Evolutionary conservation across 2,113 vertebrate species (phyloP), one percentile per base, ranked within the genome.

Genomic region (Diadophis punctatus): DNA sequence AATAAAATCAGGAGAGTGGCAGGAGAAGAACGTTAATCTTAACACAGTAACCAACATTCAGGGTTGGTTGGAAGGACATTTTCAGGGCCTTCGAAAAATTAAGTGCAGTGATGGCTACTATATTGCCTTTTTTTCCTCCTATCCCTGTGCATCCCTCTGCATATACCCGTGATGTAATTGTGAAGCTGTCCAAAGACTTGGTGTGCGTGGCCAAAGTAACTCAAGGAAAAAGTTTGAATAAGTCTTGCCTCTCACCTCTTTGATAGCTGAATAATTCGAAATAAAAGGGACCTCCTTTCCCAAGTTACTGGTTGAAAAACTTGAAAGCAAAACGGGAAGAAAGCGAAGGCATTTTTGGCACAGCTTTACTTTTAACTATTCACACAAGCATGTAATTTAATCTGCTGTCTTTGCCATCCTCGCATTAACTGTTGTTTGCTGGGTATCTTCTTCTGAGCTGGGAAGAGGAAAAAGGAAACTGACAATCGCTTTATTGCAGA

Each of bases 401-500:
- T 87, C 90, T 85, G 30, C 85, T 10, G 49, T 89, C 86, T 93
- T 87, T 53, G 22, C 46, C 58, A 12, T 34, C 93, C 86, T 3
- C 52, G 34, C 39, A 11, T 4, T 60, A 90, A 34, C 48, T 91
- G 25, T 30, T 80, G 43, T 93, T 93, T 90, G 86, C 0, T 86
- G 1, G 4, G 20, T 68, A 7, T 86, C 68, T 20, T 58, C n/a
- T 58, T 86, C 55, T 86, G 92, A 90, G 30, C 23, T 60, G 86
- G 51, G 30, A n/a, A 93, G 92, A 90, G 25, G 39, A 51, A 93
- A 90, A 92, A 56, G 2, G 25, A 90, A 90, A 86, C 34, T 91
- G 94, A 92, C 90, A 95, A 92, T 80, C 80, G 43, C 30, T 53
- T 96, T 93, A 94, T 95, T 93, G 86, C 60, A 94, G 96, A 93